Evolutionary conservation across 2,797 vertebrate species (phyloP), one percentile per base, ranked within the genome.

Genomic region (Alca torda): DNA sequence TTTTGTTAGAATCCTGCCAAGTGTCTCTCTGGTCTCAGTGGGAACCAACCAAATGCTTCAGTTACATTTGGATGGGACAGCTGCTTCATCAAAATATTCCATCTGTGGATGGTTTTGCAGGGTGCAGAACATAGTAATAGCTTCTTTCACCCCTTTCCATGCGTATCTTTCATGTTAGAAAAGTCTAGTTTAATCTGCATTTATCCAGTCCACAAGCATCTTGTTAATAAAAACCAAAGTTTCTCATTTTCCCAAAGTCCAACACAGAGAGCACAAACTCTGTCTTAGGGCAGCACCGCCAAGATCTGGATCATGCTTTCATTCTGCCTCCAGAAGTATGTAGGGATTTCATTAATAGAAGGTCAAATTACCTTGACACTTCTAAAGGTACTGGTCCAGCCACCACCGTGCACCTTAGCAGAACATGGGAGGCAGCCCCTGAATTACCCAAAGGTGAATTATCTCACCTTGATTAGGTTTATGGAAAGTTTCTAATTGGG

Each of bases 1-100:
- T 96, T 95, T 89, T 83, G 79, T 60, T 81, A 95, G 84, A 87
- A 89, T 73, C 79, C 69, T 96, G 95, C 92, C 96, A 96, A 96
- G 82, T 65, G 87, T 91, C 84, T 93, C 82, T 94, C 79, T 93
- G 84, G 79, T 94, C 95, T 95, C 94, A 92, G 87, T 77, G 35
- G 94, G 94, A 95, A 83, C 53, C 41, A 92, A 93, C 79, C 53
- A 96, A 96, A 68, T 96, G 90, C 78, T 93, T 87, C 30, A 43
- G 91, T n/a, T 95, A 81, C 95, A 73, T 89, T 96, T 92, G 91
- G 84, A 93, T 65, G 53, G 84, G 93, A 90, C 95, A 96, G 89
- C 65, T 95, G 95, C 89, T 92, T 89, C 92, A 95, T 93, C 89
- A 95, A 94, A 95, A 88, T 84, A 96, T 78, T 84, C 93, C 93